These are phyloP conservation scores for Stratiomys singularior DNA, from an alignment of 2,888 invertebrate species.

Conservation along the genomic window DNA sequence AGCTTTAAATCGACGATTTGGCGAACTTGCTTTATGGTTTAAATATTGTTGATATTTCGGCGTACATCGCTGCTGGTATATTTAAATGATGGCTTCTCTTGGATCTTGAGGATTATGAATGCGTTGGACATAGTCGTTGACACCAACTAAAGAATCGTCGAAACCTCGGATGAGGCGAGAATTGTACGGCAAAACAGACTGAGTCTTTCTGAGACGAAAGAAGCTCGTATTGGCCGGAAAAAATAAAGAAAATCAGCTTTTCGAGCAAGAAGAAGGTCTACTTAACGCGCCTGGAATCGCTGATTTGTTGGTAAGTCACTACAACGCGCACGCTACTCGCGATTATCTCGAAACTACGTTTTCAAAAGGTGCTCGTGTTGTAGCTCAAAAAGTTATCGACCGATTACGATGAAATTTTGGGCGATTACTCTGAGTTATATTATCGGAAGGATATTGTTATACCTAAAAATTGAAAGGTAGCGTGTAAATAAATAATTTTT, in stretches of 20 bases:
- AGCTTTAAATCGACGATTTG: background rate
- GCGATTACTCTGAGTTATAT: too few species aligned
- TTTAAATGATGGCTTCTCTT: background rate
- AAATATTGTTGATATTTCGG: too few species aligned
- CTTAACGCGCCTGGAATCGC: background rate
- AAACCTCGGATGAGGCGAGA: background rate
- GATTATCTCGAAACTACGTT: too few species aligned
- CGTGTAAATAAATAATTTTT: too few species aligned
- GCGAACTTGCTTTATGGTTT: too few species aligned
- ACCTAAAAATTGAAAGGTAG: too few species aligned
- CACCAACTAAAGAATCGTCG: background rate
- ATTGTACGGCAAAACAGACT: too few species aligned
- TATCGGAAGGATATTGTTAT: too few species aligned
- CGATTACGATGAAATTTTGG: too few species aligned
- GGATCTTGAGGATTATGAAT: too few species aligned
- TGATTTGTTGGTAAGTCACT: background rate
- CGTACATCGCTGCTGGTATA: too few species aligned
- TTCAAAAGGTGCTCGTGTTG: background rate
- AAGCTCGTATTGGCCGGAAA: background rate
- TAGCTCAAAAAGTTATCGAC: background rate
- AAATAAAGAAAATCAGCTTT: background rate
- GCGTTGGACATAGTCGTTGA: background rate
- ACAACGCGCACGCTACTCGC: background rate
- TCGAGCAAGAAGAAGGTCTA: background rate
- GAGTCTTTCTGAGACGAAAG: too few species aligned